Conservation (phyloP, 2,797 vertebrate species). For the Centroberyx gerrardi region DNA sequence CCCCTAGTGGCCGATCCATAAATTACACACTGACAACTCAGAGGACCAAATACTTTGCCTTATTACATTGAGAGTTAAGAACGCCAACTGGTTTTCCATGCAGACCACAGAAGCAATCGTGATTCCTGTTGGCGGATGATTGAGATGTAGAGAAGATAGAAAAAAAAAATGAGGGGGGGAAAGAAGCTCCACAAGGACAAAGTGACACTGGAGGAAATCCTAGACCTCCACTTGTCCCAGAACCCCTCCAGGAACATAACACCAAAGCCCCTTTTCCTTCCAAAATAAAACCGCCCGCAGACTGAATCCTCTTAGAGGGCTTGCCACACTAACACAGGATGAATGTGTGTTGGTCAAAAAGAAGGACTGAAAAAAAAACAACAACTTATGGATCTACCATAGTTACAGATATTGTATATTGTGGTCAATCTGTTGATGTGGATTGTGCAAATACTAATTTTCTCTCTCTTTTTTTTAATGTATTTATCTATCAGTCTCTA, state of each 20-base stretch:
- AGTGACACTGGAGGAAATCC: constrained; percentile 78
- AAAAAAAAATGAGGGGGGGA: constrained; percentile 33
- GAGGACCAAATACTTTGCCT: neutral
- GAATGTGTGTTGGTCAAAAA: constrained; percentile 24
- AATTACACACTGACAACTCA: constrained; percentile 30
- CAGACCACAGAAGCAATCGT: constrained; percentile 36
- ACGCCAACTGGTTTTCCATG: constrained; percentile 44
- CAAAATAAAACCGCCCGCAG: constrained; percentile 73
- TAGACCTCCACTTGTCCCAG: constrained; percentile 63
- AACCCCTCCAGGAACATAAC: constrained; percentile 74
- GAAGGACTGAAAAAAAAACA: constrained; percentile 25
- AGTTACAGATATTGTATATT: neutral
- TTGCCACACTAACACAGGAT: constrained; percentile 29
- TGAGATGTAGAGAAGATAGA: constrained; percentile 48
- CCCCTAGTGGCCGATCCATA: constrained; percentile 66
- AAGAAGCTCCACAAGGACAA: constrained; percentile 77
- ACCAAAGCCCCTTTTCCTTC: constrained; percentile 75
- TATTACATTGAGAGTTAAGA: neutral
- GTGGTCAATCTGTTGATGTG: neutral
- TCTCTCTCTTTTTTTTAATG: neutral
- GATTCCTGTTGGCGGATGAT: constrained; percentile 36
- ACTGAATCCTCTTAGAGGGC: constrained; percentile 54
- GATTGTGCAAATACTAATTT: neutral
- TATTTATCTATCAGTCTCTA: neutral
- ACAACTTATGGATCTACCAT: neutral